Conservation (phyloP, 2,888 invertebrate genomes). For the Temnothorax unifasciatus region DNA sequence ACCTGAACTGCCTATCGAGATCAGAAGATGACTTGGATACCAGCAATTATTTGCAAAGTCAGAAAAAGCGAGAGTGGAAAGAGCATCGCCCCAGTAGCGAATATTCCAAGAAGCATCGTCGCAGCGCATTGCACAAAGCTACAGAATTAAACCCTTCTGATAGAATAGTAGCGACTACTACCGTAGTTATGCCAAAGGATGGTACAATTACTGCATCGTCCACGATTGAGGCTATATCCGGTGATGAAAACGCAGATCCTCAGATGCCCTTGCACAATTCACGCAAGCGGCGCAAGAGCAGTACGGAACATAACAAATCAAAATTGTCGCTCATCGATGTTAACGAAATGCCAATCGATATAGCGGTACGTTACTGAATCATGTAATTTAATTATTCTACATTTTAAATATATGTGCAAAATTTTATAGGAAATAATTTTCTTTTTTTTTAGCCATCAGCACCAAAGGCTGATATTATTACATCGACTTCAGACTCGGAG, state of each 20-base stretch:
- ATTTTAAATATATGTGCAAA: neutral
- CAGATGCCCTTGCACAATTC: slow-evolving; percentile 73
- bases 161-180: slow-evolving; percentile 92
- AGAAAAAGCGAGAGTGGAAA: slow-evolving; percentile 85
- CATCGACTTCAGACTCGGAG: slow-evolving; percentile 84
- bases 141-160: slow-evolving; percentile 88
- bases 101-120: slow-evolving; percentile 79
- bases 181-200: slow-evolving; percentile 90
- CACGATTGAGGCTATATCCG: slow-evolving; percentile 89
- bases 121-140: slow-evolving; percentile 83
- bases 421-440: slow-evolving; percentile 25
- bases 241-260: slow-evolving; percentile 81
- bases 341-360: slow-evolving; percentile 70
- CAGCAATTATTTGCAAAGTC: slow-evolving; percentile 81
- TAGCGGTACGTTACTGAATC: slow-evolving; percentile 68
- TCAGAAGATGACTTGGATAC: slow-evolving; percentile 94
- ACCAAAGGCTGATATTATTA: slow-evolving; percentile 82
- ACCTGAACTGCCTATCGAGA: slow-evolving; percentile 92
- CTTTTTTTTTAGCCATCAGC: slow-evolving; percentile 82
- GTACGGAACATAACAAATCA: slow-evolving; percentile 78
- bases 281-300: slow-evolving; percentile 81
- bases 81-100: slow-evolving; percentile 87
- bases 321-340: slow-evolving; percentile 75
- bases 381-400: slow-evolving; percentile 16
- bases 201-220: slow-evolving; percentile 91